Conservation (phyloP, 2,888 invertebrate species). For the Drosophila kanekoi region DNA sequence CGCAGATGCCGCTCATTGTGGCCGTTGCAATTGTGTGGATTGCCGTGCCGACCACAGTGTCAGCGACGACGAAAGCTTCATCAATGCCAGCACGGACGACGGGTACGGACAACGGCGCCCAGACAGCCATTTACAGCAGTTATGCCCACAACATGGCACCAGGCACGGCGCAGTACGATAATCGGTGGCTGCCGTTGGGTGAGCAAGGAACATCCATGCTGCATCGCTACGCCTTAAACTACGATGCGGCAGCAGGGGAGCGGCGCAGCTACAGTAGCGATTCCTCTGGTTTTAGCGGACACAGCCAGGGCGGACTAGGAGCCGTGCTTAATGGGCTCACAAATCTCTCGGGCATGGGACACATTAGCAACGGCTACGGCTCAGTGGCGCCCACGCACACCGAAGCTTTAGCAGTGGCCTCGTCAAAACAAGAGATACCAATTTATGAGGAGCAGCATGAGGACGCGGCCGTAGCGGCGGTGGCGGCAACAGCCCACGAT, state of each 20-base stretch:
- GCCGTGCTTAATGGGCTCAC: slow-evolving; percentile 78
- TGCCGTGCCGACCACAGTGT: slow-evolving; percentile 45
- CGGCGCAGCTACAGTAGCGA: slow-evolving; percentile 58
- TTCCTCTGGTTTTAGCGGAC: slow-evolving; percentile 34
- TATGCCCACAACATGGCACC: slow-evolving; percentile 64
- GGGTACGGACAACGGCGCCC: slow-evolving; percentile 30
- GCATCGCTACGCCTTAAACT: slow-evolving; percentile 45
- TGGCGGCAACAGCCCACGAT: slow-evolving; percentile 67
- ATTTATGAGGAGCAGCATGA: slow-evolving; percentile 83
- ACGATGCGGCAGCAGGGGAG: slow-evolving; percentile 35
- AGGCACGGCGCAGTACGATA: slow-evolving; percentile 59
- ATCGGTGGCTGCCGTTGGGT: slow-evolving; percentile 69
- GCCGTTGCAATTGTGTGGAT: slow-evolving; percentile 70
- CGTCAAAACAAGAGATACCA: slow-evolving; percentile 78
- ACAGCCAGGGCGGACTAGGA: slow-evolving; percentile 37
- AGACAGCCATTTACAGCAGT: slow-evolving; percentile 49
- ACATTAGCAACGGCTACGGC: slow-evolving; percentile 77
- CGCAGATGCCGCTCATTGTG: slow-evolving; percentile 67
- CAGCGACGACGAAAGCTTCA: slow-evolving; percentile 36
- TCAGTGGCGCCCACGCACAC: slow-evolving; percentile 64
- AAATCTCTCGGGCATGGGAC: slow-evolving; percentile 77
- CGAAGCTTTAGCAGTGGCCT: slow-evolving; percentile 60
- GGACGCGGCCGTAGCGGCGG: slow-evolving; percentile 65
- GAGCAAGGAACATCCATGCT: slow-evolving; percentile 30
- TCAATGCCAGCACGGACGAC: slow-evolving; percentile 36